Evolutionary conservation across 2,113 vertebrate genomes (phyloP).

Genomic region (Megaleporinus macrocephalus): DNA sequence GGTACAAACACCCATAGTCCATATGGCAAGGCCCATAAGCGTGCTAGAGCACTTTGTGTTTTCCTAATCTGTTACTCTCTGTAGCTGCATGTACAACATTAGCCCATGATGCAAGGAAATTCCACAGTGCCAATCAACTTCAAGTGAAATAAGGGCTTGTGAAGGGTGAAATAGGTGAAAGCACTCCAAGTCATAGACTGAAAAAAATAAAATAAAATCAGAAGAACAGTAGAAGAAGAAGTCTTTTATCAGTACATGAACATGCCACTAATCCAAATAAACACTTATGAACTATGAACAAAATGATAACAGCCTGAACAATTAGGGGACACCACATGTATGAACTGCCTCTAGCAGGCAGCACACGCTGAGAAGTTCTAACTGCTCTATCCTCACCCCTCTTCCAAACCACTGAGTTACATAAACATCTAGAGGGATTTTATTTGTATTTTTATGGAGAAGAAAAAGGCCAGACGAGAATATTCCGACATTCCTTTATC

Average conservation of each 20-base stretch:
- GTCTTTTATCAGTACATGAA: background rate
- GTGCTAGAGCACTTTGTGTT: too few species aligned
- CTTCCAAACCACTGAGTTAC: conserved; percentile 54
- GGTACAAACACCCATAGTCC: too few species aligned
- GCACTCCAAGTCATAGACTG: too few species aligned
- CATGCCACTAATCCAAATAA: background rate
- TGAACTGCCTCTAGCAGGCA: background rate
- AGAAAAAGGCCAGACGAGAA: conserved; percentile 62
- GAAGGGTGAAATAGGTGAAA: too few species aligned
- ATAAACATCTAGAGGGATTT: conserved; percentile 62
- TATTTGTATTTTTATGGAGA: conserved; percentile 68
- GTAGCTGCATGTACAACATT: too few species aligned
- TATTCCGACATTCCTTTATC: conserved; percentile 59
- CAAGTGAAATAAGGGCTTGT: too few species aligned
- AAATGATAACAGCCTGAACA: background rate
- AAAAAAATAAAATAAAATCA: too few species aligned
- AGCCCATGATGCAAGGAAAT: too few species aligned
- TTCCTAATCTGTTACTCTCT: too few species aligned
- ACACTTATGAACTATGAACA: background rate
- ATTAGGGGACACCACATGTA: background rate
- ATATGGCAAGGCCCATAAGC: too few species aligned
- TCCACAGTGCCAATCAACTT: too few species aligned
- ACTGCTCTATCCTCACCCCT: background rate
- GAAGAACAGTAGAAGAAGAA: background rate
- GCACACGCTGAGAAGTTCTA: background rate